Conservation (phyloP, 2,888 invertebrate genomes). For the Nycteola revayana region DNA sequence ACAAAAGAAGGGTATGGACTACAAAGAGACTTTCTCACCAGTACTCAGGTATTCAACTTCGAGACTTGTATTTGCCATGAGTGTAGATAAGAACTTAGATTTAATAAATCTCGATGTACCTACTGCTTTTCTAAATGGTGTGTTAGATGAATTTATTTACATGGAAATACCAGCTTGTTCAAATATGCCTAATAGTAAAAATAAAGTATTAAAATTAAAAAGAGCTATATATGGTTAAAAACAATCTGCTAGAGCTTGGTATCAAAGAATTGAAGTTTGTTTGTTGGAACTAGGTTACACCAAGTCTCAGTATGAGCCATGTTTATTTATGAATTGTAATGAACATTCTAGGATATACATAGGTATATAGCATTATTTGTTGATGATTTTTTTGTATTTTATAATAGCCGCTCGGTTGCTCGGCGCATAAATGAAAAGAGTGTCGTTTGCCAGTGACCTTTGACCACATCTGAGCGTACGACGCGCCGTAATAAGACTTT, state of each 20-base stretch:
- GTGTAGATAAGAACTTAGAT: conserved; percentile 1
- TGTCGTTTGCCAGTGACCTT: too few species aligned
- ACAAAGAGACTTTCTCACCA: conserved; percentile 8
- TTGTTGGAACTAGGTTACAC: conserved; percentile 3
- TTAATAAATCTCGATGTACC: conserved; percentile 1
- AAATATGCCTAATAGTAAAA: conserved; percentile 6
- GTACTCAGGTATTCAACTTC: conserved; percentile 6
- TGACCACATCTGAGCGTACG: too few species aligned
- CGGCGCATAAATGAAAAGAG: too few species aligned
- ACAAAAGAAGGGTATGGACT: conserved; percentile 5
- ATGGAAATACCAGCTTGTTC: conserved; percentile 8
- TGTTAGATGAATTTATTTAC: conserved; percentile 2
- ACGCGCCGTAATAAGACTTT: too few species aligned
- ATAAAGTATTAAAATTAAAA: conserved; percentile 5
- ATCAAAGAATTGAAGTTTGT: conserved; percentile 1
- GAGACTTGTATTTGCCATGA: conserved; percentile 5
- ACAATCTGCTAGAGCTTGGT: conserved; percentile 8
- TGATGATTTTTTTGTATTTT: conserved; percentile 14
- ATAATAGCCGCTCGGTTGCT: too few species aligned
- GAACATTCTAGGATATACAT: conserved; percentile 2
- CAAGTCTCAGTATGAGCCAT: conserved; percentile 10
- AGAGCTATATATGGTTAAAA: conserved; percentile 5
- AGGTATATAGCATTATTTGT: conserved; percentile 9
- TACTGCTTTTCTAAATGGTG: conserved; percentile 8
- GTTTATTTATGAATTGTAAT: conserved; percentile 3